These are phyloP conservation scores for Tineola bisselliella DNA, from an alignment of 2,888 invertebrate species.

Conservation along the genomic window DNA sequence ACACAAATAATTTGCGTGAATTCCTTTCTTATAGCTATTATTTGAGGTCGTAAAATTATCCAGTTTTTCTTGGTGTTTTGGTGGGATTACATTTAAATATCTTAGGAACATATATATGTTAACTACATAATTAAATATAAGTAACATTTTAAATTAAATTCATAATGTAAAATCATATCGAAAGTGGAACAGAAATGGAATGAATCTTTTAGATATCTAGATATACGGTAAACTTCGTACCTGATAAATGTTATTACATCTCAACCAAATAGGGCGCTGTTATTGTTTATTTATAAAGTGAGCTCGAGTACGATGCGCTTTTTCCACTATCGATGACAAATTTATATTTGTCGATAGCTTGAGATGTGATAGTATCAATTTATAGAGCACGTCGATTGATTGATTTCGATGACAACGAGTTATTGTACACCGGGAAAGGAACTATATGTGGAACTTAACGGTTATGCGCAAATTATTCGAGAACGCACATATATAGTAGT, in stretches of 20 bases:
- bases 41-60: too few species aligned
- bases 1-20: too few species aligned
- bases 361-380: slow-evolving; percentile 58
- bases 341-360: slow-evolving; percentile 60
- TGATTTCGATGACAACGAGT: slow-evolving; percentile 54
- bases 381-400: slow-evolving; percentile 55
- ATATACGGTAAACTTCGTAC: neutral
- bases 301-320: slow-evolving; percentile 34
- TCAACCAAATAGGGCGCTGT: slow-evolving; percentile 43
- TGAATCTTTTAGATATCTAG: neutral
- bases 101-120: too few species aligned
- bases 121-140: too few species aligned
- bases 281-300: slow-evolving; percentile 66
- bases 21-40: too few species aligned
- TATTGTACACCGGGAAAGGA: slow-evolving; percentile 31
- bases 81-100: too few species aligned
- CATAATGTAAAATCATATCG: too few species aligned
- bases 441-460: slow-evolving; percentile 22
- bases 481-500: neutral
- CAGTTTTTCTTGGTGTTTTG: too few species aligned
- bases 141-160: too few species aligned
- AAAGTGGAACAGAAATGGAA: neutral
- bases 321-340: slow-evolving; percentile 59
- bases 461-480: slow-evolving; percentile 35
- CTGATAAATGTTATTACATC: slow-evolving; percentile 12